Base-by-base conservation (phyloP, 30 jellyfish, hydroid and myxozoan species). In the Morbakka virulenta region DNA sequence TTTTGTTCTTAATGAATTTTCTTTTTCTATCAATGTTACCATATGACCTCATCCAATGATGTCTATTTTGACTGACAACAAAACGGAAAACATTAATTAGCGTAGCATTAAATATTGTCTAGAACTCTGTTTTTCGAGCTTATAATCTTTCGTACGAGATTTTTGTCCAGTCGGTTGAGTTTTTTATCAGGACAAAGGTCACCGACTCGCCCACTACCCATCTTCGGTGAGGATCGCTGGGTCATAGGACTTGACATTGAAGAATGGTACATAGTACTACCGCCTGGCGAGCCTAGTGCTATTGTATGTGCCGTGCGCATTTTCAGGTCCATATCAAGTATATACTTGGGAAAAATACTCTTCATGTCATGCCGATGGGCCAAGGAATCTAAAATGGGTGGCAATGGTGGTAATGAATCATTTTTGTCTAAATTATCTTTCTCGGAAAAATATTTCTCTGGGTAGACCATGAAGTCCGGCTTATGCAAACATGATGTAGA, bases 381-480 rank as follows among this genome's bases (percentile, higher is more conserved):
- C 21, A 87, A 52, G 23, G 52, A 47, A 52, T 87, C 94, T 33
- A 79, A 80, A 74, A 70, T 72, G 0, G 95, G 89, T 12, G 95
- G 95, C 50, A 83, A 35, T 2, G 28, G 41, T 1, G 95, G 95
- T 4, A 83, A 50, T 11, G 73, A 84, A 30, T 83, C 95, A 1
- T 78, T 36, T 41, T 65, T 72, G 1, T 76, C 27, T 23, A 48
- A 52, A 14, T 78, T 91, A 36, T 31, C 50, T 21, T 28, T 64
- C 23, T 77, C 69, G 52, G 75, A 34, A 77, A 89, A 89, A 72
- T 89, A 89, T 33, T 76, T 69, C 69, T 81, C 95, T 35, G 97
- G 97, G 53, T 89, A 91, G 28, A 74, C 20, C 28, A 89, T 95
- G 57, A 89, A 89, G 32, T 89, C 97, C 1, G 97, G 97, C 67